These are phyloP conservation scores for Cosmia trapezina DNA, from an alignment of 2,888 invertebrate species.

Conservation along the genomic window DNA sequence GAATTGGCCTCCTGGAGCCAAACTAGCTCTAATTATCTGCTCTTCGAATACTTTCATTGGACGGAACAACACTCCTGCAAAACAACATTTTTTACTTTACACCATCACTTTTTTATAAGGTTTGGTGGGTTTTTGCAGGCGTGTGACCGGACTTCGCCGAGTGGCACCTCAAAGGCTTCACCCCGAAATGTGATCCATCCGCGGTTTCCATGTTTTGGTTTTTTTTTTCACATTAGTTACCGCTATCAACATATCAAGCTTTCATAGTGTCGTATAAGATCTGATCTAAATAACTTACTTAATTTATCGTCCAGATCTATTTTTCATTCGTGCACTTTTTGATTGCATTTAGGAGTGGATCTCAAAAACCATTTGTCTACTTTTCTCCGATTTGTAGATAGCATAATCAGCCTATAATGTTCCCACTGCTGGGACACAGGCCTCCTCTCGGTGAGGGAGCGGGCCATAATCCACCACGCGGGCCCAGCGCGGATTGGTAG, in stretches of 20 bases:
- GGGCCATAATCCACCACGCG: too few relatives aligned
- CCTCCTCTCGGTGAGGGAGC: too few relatives aligned
- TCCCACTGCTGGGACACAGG: too few relatives aligned
- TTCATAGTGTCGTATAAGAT: conserved; percentile 5
- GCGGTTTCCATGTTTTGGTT: conserved; percentile 73
- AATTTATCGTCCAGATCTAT: background rate
- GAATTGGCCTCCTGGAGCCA: too few relatives aligned
- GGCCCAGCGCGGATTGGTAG: too few relatives aligned
- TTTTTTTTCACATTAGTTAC: conserved; percentile 49
- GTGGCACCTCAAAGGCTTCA: conserved; percentile 76
- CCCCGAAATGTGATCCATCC: conserved; percentile 75
- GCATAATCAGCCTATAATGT: too few relatives aligned
- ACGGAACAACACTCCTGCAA: background rate
- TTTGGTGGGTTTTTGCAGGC: conserved; percentile 70
- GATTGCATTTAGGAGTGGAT: background rate
- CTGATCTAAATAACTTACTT: background rate
- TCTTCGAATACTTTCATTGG: conserved; percentile 5
- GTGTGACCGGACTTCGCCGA: conserved; percentile 81
- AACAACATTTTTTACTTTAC: background rate
- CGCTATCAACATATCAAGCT: conserved; percentile 17
- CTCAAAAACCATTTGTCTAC: background rate
- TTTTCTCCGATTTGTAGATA: background rate
- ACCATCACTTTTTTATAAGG: background rate
- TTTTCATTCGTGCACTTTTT: conserved; percentile 4
- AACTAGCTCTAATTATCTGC: background rate